phyloP scores from a whole-genome alignment of 2,888 invertebrate species.

The Drosophila ezoana region DNA sequence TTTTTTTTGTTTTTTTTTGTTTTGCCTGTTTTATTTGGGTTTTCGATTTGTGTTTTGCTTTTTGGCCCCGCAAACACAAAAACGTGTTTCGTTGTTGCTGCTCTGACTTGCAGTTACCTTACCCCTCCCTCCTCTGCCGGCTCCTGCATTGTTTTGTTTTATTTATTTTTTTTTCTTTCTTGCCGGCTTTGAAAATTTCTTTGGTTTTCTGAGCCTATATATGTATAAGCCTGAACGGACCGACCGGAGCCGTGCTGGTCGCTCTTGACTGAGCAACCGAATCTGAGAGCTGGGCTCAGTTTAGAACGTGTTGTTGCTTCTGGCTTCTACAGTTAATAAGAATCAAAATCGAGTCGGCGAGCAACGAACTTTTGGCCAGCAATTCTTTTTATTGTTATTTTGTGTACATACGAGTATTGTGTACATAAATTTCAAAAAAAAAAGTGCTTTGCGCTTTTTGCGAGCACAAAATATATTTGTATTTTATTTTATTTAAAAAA shows the following conservation, averaged over 20 bases:
- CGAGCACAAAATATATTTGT: constrained; percentile 60
- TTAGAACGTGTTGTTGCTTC: constrained; percentile 55
- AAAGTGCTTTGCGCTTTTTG: constrained; percentile 32
- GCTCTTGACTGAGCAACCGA: constrained; percentile 16
- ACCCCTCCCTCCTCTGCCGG: constrained; percentile 15
- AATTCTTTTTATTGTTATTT: constrained; percentile 42
- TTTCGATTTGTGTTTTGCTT: constrained; percentile 42
- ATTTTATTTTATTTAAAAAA: constrained; percentile 20
- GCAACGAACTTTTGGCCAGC: constrained; percentile 73
- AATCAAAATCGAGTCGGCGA: constrained; percentile 54
- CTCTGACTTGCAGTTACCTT: constrained; percentile 9
- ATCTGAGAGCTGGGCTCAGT: constrained; percentile 26
- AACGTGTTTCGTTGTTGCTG: constrained; percentile 71
- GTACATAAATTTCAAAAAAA: constrained; percentile 25
- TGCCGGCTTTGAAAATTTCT: constrained; percentile 68
- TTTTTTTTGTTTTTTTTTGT: constrained; percentile 29
- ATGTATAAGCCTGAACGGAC: not conserved
- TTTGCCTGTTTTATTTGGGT: constrained; percentile 31
- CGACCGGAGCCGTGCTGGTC: constrained; percentile 23
- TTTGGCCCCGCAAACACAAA: constrained; percentile 71
- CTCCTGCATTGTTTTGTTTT: constrained; percentile 12
- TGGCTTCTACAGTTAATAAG: constrained; percentile 42
- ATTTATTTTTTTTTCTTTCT: constrained; percentile 35
- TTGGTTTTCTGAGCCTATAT: constrained; percentile 43
- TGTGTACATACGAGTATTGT: constrained; percentile 31